These are phyloP conservation scores for Stichopus horrens DNA, from an alignment of 53 echinoderm and acorn worm species.

Conservation along the genomic window DNA sequence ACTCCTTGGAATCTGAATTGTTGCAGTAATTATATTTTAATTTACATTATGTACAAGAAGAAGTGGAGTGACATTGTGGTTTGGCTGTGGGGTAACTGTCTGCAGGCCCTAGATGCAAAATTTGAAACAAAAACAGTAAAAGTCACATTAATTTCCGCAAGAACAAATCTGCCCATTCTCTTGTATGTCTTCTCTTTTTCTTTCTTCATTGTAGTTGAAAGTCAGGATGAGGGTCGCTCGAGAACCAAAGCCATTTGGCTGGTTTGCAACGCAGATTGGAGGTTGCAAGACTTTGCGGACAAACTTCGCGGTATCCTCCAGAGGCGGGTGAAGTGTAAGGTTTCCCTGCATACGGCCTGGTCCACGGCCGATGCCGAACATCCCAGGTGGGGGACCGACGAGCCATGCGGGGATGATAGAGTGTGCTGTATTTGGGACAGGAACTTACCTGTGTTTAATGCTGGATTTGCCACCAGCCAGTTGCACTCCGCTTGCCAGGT, in stretches of 20 bases:
- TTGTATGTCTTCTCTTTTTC: too few species aligned
- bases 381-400: slow-evolving; percentile 2
- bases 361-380: too few species aligned
- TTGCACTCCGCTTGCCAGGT: not conserved
- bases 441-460: not conserved
- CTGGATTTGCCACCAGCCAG: not conserved
- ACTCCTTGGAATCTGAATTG: too few species aligned
- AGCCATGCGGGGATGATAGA: not conserved
- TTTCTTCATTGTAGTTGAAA: too few species aligned
- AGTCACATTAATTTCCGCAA: too few species aligned
- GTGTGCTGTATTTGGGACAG: slow-evolving; percentile 17
- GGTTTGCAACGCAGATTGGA: not conserved
- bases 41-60: too few species aligned
- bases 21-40: too few species aligned
- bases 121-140: too few species aligned
- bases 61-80: too few species aligned
- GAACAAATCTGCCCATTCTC: too few species aligned
- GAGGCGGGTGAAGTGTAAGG: not conserved
- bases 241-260: not conserved
- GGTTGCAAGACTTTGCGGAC: slow-evolving; percentile 25
- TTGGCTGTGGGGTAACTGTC: too few species aligned
- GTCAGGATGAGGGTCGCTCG: not conserved
- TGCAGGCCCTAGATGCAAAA: too few species aligned
- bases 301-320: slow-evolving; percentile 6
- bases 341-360: slow-evolving; percentile 15